Evolutionary conservation across 2,113 vertebrate species (phyloP), one percentile per base, ranked within the genome.

Genomic region (Urocynchramus pylzowi): DNA sequence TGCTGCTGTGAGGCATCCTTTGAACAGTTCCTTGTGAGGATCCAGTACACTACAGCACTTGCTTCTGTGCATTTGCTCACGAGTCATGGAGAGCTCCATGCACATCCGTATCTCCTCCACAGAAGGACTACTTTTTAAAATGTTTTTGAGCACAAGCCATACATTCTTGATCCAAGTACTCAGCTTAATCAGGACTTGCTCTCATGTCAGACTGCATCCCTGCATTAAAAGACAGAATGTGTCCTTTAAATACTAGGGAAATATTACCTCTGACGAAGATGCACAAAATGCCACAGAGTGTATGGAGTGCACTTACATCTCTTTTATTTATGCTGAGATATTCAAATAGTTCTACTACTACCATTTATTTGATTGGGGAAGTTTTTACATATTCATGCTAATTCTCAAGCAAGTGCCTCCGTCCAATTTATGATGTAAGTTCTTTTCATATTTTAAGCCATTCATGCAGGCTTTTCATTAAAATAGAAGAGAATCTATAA

Each of bases 401-500:
- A 92, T 90, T 96, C 91, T 90, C 82, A 96, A 63, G 68, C 87
- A 90, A 92, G 64, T 86, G 88, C 56, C 69, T 90, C 83, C 45
- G 60, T 39, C 60, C 5, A 4, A 94, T 96, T 93, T 89, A 81
- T 78, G 64, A 84, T 92, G 37, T 11, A 88, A 94, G 76, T 68
- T 71, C 75, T 74, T 84, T 74, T 52, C 89, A 70, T 65, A 91
- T 82, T 95, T 86, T 79, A 90, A 90, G 83, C 53, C 64, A 75
- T 90, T 95, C 79, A 68, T 80, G 68, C n/a, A 71, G 68, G 31
- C 52, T 94, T 95, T 93, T 96, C 83, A 96, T 96, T 96, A 93
- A 96, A 96, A 73, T 20, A 89, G 95, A 92, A 85, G 90, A 94
- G 73, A 95, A 68, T 89, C 87, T 90, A 60, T 96, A 95, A 95